A percentile compares a stretch with the other conserved stretches of the same genome.
Evolutionary conservation across 1,140 invertebrate species (phyloP).

Genomic region (Drosophila arawakana): DNA sequence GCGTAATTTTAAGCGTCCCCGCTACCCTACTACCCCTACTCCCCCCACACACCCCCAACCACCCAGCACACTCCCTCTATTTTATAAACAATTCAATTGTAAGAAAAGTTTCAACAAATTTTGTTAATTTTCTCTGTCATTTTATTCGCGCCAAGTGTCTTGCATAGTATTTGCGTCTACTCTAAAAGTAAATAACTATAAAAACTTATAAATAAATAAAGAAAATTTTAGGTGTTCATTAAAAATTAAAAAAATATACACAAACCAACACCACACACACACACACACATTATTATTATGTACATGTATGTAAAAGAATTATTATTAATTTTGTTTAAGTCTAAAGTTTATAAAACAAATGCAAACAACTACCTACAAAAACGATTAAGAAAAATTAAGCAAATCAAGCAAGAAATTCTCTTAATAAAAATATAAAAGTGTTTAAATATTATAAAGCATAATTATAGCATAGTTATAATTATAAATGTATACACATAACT

Average conservation of each 20-base stretch:
- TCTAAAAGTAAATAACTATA: slow-evolving; percentile 46
- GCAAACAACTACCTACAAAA: slow-evolving; percentile 75
- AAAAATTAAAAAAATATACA: slow-evolving; percentile 33
- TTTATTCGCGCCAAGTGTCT: slow-evolving; percentile 69
- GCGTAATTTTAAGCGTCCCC: slow-evolving; percentile 59
- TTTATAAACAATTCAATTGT: slow-evolving; percentile 47
- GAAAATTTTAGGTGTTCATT: slow-evolving; percentile 74
- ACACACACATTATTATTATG: slow-evolving; percentile 10
- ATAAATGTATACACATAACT: slow-evolving; percentile 27
- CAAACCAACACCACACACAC: slow-evolving; percentile 20
- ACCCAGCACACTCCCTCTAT: background rate
- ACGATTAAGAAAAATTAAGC: slow-evolving; percentile 40
- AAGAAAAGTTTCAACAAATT: slow-evolving; percentile 29
- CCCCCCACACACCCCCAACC: slow-evolving; percentile 3
- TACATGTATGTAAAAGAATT: slow-evolving; percentile 50
- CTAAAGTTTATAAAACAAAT: slow-evolving; percentile 70
- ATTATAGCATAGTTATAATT: slow-evolving; percentile 37
- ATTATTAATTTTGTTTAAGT: slow-evolving; percentile 57
- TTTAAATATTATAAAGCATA: slow-evolving; percentile 46
- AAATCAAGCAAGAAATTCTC: slow-evolving; percentile 58
- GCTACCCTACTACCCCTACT: background rate
- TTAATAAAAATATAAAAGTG: slow-evolving; percentile 47
- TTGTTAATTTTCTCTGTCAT: slow-evolving; percentile 30
- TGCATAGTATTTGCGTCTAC: slow-evolving; percentile 71
- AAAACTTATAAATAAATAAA: slow-evolving; percentile 10